A percentile compares a stretch with the other conserved stretches of the same genome.
Conservation (phyloP, 2,888 invertebrate species). For the Drosophila fulvimacula region DNA sequence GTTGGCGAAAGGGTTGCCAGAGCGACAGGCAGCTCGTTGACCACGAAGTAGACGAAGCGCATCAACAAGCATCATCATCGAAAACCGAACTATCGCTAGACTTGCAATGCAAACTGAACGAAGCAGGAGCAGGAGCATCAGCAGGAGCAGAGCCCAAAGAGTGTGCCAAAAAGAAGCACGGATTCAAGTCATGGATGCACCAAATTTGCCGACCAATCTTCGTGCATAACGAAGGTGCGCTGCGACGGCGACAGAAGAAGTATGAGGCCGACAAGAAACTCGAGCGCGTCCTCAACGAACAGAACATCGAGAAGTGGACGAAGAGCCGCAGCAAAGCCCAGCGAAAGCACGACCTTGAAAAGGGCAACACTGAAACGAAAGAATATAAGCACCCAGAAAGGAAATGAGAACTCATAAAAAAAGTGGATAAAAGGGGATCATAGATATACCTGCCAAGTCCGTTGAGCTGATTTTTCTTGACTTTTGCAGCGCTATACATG, state of each 20-base stretch:
- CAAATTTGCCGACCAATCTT: conserved; percentile 51
- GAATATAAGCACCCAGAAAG: background rate
- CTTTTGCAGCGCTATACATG: no score
- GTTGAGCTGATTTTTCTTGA: no score
- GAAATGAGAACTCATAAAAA: background rate
- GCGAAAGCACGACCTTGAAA: conserved; percentile 7
- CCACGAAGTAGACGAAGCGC: conserved; percentile 7
- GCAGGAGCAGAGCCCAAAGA: background rate
- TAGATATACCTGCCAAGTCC: no score
- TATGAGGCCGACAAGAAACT: conserved; percentile 17
- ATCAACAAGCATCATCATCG: background rate
- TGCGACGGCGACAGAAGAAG: background rate
- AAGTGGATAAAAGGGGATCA: no score
- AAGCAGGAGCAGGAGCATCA: background rate
- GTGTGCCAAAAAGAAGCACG: conserved; percentile 3
- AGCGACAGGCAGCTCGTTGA: background rate
- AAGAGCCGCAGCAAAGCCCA: conserved; percentile 27
- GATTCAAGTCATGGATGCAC: conserved; percentile 51
- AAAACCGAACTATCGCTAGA: no score
- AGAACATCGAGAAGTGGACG: conserved; percentile 52
- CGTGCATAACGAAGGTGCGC: conserved; percentile 50
- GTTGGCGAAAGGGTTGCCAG: background rate
- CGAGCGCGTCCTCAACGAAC: conserved; percentile 19
- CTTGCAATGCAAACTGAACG: background rate
- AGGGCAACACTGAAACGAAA: background rate